These are phyloP conservation scores for Hiodon alosoides DNA, from an alignment of 2,113 vertebrate genomes.

Conservation along the genomic window DNA sequence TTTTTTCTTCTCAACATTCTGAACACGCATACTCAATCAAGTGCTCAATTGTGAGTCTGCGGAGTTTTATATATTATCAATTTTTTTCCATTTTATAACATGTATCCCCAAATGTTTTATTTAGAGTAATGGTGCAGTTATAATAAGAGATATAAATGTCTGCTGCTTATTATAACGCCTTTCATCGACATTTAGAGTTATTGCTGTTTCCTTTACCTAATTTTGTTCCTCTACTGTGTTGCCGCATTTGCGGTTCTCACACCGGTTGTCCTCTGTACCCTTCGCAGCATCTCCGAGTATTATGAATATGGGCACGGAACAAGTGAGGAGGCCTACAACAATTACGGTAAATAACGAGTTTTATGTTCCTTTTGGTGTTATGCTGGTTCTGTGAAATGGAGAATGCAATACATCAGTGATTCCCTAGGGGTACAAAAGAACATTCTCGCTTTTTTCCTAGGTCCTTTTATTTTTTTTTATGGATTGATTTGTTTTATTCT, in stretches of 20 bases:
- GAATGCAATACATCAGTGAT: constrained; percentile 38
- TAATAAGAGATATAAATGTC: too few species aligned
- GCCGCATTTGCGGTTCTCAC: not conserved
- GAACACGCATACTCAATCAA: too few species aligned
- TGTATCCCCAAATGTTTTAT: too few species aligned
- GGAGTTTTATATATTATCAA: not conserved
- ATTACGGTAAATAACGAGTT: constrained; percentile 77
- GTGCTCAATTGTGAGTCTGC: too few species aligned
- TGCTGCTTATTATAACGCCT: not conserved
- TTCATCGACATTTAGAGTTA: not conserved
- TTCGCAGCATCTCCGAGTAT: constrained; percentile 87
- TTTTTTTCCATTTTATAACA: not conserved
- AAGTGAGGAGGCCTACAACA: constrained; percentile 86
- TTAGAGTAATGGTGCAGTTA: not conserved
- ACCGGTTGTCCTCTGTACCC: constrained; percentile 47
- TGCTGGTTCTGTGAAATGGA: constrained; percentile 2
- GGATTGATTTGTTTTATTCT: constrained; percentile 49
- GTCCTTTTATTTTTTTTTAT: constrained; percentile 28
- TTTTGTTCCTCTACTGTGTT: not conserved
- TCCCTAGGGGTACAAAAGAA: constrained; percentile 30
- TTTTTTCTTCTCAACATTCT: too few species aligned
- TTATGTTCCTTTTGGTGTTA: not conserved
- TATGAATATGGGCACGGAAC: constrained; percentile 87
- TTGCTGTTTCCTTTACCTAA: not conserved
- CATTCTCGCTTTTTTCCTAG: constrained; percentile 34